Percentiles rank a stretch among this genome's conserved stretches.
phyloP scores from a whole-genome alignment of 2,888 invertebrate species.

The Drosophila demipolita region DNA sequence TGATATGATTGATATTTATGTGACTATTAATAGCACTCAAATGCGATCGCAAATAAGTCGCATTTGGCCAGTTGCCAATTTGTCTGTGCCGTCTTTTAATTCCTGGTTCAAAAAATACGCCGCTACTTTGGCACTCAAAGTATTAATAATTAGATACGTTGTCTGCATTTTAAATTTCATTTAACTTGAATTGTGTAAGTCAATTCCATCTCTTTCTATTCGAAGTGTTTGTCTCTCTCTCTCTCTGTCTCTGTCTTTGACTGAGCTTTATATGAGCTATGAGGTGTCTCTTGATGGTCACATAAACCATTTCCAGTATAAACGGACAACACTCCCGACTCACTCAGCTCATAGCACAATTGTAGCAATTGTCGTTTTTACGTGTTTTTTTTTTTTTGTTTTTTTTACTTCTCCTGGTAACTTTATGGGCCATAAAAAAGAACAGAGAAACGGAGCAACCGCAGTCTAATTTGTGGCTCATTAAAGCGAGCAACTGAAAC shows the following conservation, averaged over 20 bases:
- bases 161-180: conserved; percentile 72
- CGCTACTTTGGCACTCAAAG: conserved; percentile 57
- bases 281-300: conserved; percentile 71
- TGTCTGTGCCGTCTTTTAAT: conserved; percentile 19
- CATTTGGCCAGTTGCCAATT: conserved; percentile 27
- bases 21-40: not conserved
- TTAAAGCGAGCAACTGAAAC: conserved; percentile 63
- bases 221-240: too few species aligned
- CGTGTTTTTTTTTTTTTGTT: conserved; percentile 11
- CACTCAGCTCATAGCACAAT: conserved; percentile 34
- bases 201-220: not conserved
- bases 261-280: conserved; percentile 39
- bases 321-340: conserved; percentile 34
- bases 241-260: not conserved
- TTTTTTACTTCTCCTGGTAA: conserved; percentile 19
- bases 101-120: conserved; percentile 31
- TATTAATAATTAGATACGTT: conserved; percentile 78
- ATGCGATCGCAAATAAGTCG: not conserved
- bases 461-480: conserved; percentile 71
- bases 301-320: conserved; percentile 63
- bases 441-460: conserved; percentile 39
- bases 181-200: not conserved
- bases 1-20: conserved; percentile 1
- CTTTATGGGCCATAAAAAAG: conserved; percentile 66
- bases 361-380: conserved; percentile 67